Evolutionary conservation across 2,888 invertebrate species (phyloP).

Genomic region (Macrophya annulata): DNA sequence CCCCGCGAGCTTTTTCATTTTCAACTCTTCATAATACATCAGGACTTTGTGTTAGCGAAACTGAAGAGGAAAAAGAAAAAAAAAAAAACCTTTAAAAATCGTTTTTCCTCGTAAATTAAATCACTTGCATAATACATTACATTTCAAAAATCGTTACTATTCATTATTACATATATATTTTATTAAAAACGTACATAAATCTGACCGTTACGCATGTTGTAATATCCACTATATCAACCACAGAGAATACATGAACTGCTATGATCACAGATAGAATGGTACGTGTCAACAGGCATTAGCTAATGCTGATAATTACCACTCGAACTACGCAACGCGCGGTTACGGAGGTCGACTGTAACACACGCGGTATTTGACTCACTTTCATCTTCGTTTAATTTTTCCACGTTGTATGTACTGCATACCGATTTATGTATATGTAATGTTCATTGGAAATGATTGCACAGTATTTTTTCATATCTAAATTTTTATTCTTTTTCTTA

Average conservation of each 20-base stretch:
- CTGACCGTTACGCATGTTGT: neutral
- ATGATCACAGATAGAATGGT: slow-evolving; percentile 16
- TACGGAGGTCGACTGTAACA: neutral
- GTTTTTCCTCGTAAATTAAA: neutral
- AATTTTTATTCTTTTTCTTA: too few relatives aligned
- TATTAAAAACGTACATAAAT: neutral
- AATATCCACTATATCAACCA: neutral
- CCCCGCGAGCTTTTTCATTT: too few relatives aligned
- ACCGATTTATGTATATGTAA: too few relatives aligned
- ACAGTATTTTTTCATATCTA: too few relatives aligned
- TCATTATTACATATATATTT: neutral
- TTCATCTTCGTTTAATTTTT: neutral
- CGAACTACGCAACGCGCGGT: slow-evolving; percentile 18
- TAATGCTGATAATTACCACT: slow-evolving; percentile 47
- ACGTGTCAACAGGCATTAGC: slow-evolving; percentile 44
- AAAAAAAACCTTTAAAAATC: neutral
- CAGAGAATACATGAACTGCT: neutral
- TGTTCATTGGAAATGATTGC: too few relatives aligned
- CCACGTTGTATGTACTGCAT: too few relatives aligned
- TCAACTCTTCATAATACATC: too few relatives aligned
- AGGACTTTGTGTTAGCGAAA: too few relatives aligned
- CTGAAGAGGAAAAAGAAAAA: too few relatives aligned
- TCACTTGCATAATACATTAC: neutral
- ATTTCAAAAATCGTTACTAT: neutral
- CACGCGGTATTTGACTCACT: neutral